Percentiles rank a stretch among this genome's conserved stretches.
Evolutionary conservation across 2,113 vertebrate genomes (phyloP).

Genomic region (Stomatorhinus ivindoensis): DNA sequence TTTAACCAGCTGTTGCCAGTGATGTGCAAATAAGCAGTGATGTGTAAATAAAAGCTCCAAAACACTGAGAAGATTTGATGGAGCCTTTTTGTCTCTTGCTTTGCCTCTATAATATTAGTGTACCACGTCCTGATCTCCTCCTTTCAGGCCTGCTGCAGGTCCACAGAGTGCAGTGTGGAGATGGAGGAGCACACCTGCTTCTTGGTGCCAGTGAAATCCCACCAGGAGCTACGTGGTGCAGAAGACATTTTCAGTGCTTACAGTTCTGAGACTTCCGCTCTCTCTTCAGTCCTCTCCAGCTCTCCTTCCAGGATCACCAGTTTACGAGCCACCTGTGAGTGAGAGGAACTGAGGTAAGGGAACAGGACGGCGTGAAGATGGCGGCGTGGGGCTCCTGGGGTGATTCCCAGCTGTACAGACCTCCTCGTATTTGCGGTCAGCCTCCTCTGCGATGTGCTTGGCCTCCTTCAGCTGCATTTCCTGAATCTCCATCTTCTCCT

Average conservation of each 20-base stretch:
- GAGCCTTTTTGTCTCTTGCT: not conserved
- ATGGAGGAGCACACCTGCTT: not conserved
- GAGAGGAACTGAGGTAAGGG: not conserved
- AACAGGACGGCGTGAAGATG: not conserved
- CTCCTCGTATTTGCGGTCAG: constrained; percentile 97
- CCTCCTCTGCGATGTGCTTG: constrained; percentile 95
- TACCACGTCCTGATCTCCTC: not conserved
- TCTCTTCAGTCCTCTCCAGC: constrained; percentile 90
- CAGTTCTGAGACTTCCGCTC: constrained; percentile 91
- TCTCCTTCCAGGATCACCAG: constrained; percentile 94
- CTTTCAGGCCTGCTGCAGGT: not conserved
- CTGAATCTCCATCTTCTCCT: constrained; percentile 99
- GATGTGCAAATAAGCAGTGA: not conserved
- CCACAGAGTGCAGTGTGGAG: not conserved
- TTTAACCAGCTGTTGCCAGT: not conserved
- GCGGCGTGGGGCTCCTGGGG: too few species aligned
- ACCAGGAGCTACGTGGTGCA: not conserved
- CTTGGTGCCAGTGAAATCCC: not conserved
- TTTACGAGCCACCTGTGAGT: constrained; percentile 85
- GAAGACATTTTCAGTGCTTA: constrained; percentile 49
- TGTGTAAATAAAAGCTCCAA: not conserved
- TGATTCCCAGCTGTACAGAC: constrained; percentile 44
- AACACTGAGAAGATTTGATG: not conserved
- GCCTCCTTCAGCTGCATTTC: constrained; percentile 97
- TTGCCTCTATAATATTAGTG: not conserved